Percentiles rank a stretch among this genome's conserved stretches.
These are phyloP conservation scores for Leptosomus discolor DNA, from an alignment of 2,113 vertebrate species.

Conservation along the genomic window DNA sequence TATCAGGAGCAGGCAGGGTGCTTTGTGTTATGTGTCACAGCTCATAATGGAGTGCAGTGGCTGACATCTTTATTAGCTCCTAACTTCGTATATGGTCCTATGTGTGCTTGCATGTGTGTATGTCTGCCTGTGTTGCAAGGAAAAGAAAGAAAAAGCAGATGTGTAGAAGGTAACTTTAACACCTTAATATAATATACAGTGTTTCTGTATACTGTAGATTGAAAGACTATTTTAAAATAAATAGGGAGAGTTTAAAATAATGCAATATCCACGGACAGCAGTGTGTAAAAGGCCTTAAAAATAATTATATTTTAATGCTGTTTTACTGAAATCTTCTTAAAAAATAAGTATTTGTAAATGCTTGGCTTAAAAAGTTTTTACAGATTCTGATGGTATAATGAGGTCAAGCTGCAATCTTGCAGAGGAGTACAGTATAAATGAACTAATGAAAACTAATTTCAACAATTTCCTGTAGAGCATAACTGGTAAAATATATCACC, in stretches of 20 bases:
- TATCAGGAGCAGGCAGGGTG: conserved; percentile 22
- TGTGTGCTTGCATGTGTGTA: accelerated
- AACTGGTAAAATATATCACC: neutral
- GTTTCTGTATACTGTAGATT: neutral
- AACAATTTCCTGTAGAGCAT: conserved; percentile 6
- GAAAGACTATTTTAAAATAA: neutral
- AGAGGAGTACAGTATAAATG: neutral
- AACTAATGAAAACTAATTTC: conserved; percentile 20
- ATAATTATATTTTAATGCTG: neutral
- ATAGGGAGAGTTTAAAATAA: neutral
- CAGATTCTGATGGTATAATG: neutral
- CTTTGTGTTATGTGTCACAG: conserved; percentile 30
- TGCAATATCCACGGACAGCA: neutral
- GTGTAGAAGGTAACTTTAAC: neutral
- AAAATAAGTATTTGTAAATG: neutral
- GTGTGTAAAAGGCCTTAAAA: neutral
- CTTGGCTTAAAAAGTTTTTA: neutral
- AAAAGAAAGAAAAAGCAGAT: neutral
- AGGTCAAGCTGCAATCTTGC: neutral
- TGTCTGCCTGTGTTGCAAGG: accelerated
- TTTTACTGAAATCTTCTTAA: neutral
- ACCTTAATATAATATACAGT: neutral
- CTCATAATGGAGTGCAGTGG: conserved; percentile 12
- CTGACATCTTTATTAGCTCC: conserved; percentile 60
- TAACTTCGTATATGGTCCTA: neutral